These are phyloP conservation scores for Caenorhabditis briggsae DNA, from an alignment of 1,140 invertebrate species.

Conservation along the genomic window DNA sequence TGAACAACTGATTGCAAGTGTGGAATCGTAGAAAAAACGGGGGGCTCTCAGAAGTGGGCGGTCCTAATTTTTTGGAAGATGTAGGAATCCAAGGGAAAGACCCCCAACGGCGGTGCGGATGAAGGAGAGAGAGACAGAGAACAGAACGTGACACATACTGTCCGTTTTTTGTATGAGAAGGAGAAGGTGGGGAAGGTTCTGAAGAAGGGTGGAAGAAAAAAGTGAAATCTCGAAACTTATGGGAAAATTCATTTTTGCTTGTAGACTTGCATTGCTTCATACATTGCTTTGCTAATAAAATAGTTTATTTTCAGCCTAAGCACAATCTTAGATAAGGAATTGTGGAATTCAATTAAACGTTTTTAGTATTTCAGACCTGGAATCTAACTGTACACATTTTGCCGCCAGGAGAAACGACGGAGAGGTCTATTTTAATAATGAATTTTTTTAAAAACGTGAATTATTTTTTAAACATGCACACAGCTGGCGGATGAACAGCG, in stretches of 20 bases:
- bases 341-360: too few relatives aligned
- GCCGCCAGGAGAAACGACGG: too few relatives aligned
- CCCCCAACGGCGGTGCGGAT: conserved; percentile 9
- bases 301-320: too few relatives aligned
- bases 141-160: conserved; percentile 9
- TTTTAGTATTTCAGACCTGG: too few relatives aligned
- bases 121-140: neutral
- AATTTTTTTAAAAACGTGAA: too few relatives aligned
- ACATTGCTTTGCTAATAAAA: too few relatives aligned
- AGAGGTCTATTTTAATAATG: too few relatives aligned
- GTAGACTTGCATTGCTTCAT: too few relatives aligned
- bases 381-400: too few relatives aligned
- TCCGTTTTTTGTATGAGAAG: neutral
- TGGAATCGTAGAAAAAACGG: conserved; percentile 32
- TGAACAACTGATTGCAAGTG: conserved; percentile 53
- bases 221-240: neutral
- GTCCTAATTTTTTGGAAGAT: neutral
- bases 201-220: neutral
- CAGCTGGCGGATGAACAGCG: conserved; percentile 42
- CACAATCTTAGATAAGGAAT: too few relatives aligned
- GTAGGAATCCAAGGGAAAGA: neutral
- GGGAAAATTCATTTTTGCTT: too few relatives aligned
- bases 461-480: neutral
- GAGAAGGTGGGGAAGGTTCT: neutral
- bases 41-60: conserved; percentile 43